phyloP scores from a whole-genome alignment of 2,113 vertebrate species.

The Rhadina sibilatrix region DNA sequence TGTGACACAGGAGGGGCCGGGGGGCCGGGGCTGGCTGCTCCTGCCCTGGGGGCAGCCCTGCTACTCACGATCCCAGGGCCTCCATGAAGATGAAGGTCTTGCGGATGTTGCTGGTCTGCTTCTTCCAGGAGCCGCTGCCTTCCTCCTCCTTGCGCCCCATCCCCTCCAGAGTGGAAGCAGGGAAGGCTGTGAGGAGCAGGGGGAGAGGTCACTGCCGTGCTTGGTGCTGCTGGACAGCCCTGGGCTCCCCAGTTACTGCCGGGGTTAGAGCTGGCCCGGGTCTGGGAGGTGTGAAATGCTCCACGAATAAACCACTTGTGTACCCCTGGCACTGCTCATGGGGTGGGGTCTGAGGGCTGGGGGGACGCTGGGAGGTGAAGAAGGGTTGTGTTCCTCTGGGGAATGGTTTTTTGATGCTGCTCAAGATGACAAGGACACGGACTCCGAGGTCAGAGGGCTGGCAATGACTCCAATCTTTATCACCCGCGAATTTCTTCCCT shows the following conservation, averaged over 20 bases:
- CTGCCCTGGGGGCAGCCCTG: background rate
- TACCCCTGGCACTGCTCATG: background rate
- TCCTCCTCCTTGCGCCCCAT: constrained; percentile 87
- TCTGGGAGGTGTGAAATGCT: background rate
- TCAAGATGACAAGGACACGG: too few relatives aligned
- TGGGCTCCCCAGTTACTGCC: fast-evolving
- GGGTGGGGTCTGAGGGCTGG: background rate
- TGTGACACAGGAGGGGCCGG: too few relatives aligned
- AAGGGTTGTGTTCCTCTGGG: too few relatives aligned
- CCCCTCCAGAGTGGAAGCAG: constrained; percentile 75
- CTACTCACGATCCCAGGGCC: constrained; percentile 91
- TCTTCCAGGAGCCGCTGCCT: constrained; percentile 85
- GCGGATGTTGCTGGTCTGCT: constrained; percentile 87
- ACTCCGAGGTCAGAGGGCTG: too few relatives aligned
- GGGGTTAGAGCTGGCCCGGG: background rate
- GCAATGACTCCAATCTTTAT: too few relatives aligned
- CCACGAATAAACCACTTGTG: too few relatives aligned
- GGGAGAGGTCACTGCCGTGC: background rate
- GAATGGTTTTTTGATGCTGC: too few relatives aligned
- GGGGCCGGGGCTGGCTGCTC: fast-evolving
- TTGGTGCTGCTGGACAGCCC: fast-evolving
- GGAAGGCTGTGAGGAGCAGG: constrained; percentile 46
- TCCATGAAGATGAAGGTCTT: constrained; percentile 92
- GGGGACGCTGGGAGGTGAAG: background rate
- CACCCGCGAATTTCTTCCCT: too few relatives aligned